Evolutionary conservation across 92 coral and sea anemone species (phyloP), one percentile per base, ranked within the genome.

Genomic region (Meandrina meandrites): DNA sequence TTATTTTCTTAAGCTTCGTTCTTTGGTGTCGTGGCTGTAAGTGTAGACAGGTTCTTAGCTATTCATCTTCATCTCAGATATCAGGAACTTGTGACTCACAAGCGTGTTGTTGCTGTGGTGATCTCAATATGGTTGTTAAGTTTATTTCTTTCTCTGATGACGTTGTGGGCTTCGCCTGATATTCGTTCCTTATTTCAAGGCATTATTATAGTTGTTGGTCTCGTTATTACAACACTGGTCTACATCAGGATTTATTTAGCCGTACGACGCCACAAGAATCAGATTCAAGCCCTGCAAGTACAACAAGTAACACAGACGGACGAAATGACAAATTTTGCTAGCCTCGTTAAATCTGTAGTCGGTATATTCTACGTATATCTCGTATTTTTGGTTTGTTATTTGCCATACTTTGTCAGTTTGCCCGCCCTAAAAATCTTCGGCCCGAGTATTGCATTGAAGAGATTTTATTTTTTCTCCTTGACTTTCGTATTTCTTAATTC

Each of bases 41-140:
- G 54, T 76, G 58, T 36, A 45, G 58, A 75, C 79, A 75, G 78
- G 27, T 40, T 74, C 57, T 76, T 76, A 15, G 79, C 79, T 24
- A 75, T 75, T 75, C 35, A 75, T 11, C 79, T 76, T 76, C 79
- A 76, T 76, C 79, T 76, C 35, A 45, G 57, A 45, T 45, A 45
- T 14, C 57, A 45, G 24, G 35, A 45, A 45, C 79, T 76, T 45
- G 36, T 45, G 79, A 76, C 58, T 40, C 79, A 45, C 57, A 76
- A 75, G 32, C 79, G 79, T n/a, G 79, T 75, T 75, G 79, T 75
- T 75, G 79, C 79, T 12, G 56, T 40, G 21, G 57, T 75, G 79
- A 75, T 75, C 79, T 75, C 57, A 75, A 5, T 24, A 14, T 75
- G 57, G 79, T 32, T 75, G 79, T 75, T 75, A 1, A 75, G 57